Base-by-base conservation (phyloP, 64 coral and sea anemone genomes). In the Porites australiensis region DNA sequence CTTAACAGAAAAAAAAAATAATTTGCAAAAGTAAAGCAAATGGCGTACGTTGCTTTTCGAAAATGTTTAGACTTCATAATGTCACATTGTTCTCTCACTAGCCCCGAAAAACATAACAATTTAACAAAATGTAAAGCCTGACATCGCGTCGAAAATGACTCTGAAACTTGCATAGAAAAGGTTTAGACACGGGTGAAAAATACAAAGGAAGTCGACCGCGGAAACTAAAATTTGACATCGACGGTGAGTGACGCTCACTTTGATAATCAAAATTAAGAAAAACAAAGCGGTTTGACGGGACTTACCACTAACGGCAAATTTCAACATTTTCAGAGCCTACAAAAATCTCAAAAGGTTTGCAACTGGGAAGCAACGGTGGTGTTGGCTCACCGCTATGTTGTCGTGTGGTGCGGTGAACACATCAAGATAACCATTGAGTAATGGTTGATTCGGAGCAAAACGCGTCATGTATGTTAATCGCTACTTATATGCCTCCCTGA, bases 241-340 rank as follows among this genome's bases (percentile, higher is more conserved):
- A 19, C 18, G 15, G 16, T 19, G 20, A 76, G 23, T 37, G 13
- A 19, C 45, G 14, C 73, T 50, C 45, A 51, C 8, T 76, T 15
- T 7, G 48, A 6, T 15, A 50, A 10, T 2, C 49, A 19, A 12
- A 64, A 64, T 21, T 20, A 21, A 18, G 21, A 19, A 21, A 13
- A 82, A 68, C 15, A 50, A 13, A 10, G 13, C 47, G 16, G 62
- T 14, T 82, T 27, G 19, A 37, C 11, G 7, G 4, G 53, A 88
- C 89, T 91, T 64, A 91, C 89, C 89, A 58, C 75, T 74, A 2
- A 91, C 55, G 44, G 89, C 79, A 75, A 91, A 91, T 21, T 91
- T 91, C 15, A 91, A 72, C 89, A 91, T 91, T 44, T 9, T 67
- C 16, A 11, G 44, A 10, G 8, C 4, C 52, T 52, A 50, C 3